These are phyloP conservation scores for Haemorhous mexicanus DNA, from an alignment of 2,113 vertebrate species.

Conservation along the genomic window DNA sequence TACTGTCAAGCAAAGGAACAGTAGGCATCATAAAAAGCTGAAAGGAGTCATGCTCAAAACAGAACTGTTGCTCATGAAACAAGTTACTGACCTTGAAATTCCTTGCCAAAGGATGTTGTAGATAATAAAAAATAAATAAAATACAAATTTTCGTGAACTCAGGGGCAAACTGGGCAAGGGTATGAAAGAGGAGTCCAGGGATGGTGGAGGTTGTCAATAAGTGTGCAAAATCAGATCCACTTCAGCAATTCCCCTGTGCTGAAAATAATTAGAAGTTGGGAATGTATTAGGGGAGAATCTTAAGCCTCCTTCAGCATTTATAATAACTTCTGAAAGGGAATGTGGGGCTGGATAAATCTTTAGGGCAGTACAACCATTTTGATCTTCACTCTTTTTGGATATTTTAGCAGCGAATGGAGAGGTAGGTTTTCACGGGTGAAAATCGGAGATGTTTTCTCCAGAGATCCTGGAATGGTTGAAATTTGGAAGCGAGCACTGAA, in stretches of 20 bases:
- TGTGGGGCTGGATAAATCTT: not conserved
- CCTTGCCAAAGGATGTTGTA: not conserved
- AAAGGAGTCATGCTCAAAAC: not conserved
- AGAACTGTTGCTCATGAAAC: not conserved
- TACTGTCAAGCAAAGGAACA: not conserved
- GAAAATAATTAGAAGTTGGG: not conserved
- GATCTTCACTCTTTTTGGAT: not conserved
- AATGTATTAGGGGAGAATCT: not conserved
- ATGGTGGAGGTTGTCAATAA: not conserved
- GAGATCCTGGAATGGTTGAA: not conserved
- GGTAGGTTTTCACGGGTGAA: not conserved
- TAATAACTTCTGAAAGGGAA: not conserved
- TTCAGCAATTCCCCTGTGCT: not conserved
- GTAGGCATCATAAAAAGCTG: not conserved
- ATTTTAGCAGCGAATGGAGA: not conserved
- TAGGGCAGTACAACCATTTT: not conserved
- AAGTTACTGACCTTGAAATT: not conserved
- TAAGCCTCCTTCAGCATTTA: not conserved
- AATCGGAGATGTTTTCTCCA: not conserved
- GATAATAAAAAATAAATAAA: not conserved
- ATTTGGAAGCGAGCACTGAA: not conserved
- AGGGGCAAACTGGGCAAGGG: not conserved
- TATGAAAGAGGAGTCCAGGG: not conserved
- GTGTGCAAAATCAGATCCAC: not conserved
- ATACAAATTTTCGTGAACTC: not conserved